These are phyloP conservation scores for Solen grandis DNA, from an alignment of 1,140 invertebrate species.

Conservation along the genomic window DNA sequence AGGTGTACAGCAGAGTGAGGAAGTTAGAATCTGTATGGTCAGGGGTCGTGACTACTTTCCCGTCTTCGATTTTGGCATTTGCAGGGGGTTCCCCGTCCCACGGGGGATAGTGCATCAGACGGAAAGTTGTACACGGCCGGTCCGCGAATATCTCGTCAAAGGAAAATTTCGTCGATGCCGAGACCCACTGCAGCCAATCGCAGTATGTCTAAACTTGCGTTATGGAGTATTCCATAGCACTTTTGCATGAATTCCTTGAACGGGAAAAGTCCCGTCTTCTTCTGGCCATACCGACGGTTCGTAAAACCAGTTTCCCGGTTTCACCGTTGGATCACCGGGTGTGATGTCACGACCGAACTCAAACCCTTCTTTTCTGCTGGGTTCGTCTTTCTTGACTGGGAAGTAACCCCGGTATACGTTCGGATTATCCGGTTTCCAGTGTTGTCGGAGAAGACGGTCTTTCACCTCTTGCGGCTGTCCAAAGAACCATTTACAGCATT, in stretches of 20 bases:
- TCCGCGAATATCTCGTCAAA: conserved; percentile 65
- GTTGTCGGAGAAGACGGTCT: conserved; percentile 51
- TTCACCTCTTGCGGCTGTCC: conserved; percentile 51
- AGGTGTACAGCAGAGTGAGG: conserved; percentile 54
- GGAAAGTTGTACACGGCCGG: conserved; percentile 64
- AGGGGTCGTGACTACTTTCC: conserved; percentile 56
- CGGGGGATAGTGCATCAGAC: conserved; percentile 66
- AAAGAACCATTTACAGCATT: conserved; percentile 65
- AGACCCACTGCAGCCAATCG: conserved; percentile 57
- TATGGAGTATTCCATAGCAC: conserved; percentile 46
- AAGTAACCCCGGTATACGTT: conserved; percentile 68
- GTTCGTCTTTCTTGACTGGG: conserved; percentile 57
- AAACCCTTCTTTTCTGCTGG: conserved; percentile 65
- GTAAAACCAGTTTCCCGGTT: conserved; percentile 62
- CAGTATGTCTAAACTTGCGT: conserved; percentile 56
- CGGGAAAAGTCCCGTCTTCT: conserved; percentile 54
- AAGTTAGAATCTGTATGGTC: conserved; percentile 67
- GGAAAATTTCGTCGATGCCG: conserved; percentile 60
- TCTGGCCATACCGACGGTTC: conserved; percentile 66
- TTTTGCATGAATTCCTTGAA: conserved; percentile 59
- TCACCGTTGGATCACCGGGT: conserved; percentile 38
- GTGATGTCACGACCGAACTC: conserved; percentile 62
- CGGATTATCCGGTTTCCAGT: conserved; percentile 62
- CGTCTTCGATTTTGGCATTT: conserved; percentile 56
- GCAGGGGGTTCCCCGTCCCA: conserved; percentile 49